A percentile compares a stretch with the other conserved stretches of the same genome.
Conservation (phyloP, 2,888 invertebrate species). For the Limnephilus rhombicus region DNA sequence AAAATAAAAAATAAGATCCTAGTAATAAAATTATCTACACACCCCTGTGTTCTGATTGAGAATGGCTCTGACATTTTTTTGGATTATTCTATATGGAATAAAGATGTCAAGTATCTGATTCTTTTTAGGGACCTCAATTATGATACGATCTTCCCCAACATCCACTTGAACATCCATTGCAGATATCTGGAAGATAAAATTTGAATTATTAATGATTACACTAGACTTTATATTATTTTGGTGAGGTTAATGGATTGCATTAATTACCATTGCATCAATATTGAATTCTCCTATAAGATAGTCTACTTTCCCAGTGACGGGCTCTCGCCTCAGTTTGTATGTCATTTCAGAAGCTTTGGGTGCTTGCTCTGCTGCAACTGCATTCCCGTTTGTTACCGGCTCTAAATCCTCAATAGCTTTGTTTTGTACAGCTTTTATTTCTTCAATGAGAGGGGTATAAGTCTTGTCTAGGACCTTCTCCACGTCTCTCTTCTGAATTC, state of each 20-base stretch:
- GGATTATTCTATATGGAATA: slow-evolving; percentile 82
- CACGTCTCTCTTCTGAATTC: slow-evolving; percentile 84
- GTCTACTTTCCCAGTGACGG: slow-evolving; percentile 76
- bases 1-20: background rate
- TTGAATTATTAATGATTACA: background rate
- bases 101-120: slow-evolving; percentile 84
- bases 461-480: slow-evolving; percentile 71
- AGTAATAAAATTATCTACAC: slow-evolving; percentile 6
- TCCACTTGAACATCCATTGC: slow-evolving; percentile 82
- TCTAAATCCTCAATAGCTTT: slow-evolving; percentile 54
- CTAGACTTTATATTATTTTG: background rate
- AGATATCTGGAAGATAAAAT: slow-evolving; percentile 50
- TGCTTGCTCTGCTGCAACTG: background rate
- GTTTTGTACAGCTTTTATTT: slow-evolving; percentile 71
- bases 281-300: slow-evolving; percentile 81
- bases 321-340: slow-evolving; percentile 79
- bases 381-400: slow-evolving; percentile 12
- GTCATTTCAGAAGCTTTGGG: slow-evolving; percentile 70
- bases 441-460: slow-evolving; percentile 79
- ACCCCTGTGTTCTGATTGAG: slow-evolving; percentile 63
- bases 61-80: slow-evolving; percentile 70
- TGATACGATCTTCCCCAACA: slow-evolving; percentile 86
- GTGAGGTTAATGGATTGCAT: no score
- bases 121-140: slow-evolving; percentile 80
- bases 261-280: slow-evolving; percentile 79